Evolutionary conservation across 1,140 invertebrate genomes (phyloP).

Genomic region (Bombus ignitus): DNA sequence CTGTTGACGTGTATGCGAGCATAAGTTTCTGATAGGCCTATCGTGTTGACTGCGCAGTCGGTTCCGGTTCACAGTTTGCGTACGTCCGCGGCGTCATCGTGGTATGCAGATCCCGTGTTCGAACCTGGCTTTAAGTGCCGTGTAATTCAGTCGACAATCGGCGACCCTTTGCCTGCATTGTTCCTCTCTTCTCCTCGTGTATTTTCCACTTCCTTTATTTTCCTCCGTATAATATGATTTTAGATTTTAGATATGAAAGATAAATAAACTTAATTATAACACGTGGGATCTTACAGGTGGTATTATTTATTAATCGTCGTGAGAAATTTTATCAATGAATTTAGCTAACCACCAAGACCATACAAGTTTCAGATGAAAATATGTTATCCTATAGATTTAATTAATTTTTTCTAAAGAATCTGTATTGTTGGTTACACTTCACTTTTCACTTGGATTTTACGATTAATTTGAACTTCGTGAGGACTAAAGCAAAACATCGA

Average conservation of each 20-base stretch:
- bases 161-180: constrained; percentile 42
- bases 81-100: constrained; percentile 41
- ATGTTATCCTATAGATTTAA: too few species aligned
- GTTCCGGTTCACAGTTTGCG: constrained; percentile 25
- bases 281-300: too few species aligned
- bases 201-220: neutral
- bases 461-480: neutral
- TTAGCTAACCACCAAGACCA: too few species aligned
- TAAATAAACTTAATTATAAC: too few species aligned
- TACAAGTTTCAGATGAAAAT: too few species aligned
- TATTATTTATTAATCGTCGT: too few species aligned
- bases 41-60: constrained; percentile 36
- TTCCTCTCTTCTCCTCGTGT: constrained; percentile 22
- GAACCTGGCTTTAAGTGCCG: constrained; percentile 65
- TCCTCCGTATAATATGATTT: too few species aligned
- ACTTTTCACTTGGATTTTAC: neutral
- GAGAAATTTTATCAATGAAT: too few species aligned
- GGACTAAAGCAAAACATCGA: too few species aligned
- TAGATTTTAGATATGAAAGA: too few species aligned
- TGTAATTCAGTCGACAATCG: constrained; percentile 66
- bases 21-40: constrained; percentile 42
- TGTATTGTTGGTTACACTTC: too few species aligned
- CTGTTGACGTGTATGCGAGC: constrained; percentile 20
- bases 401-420: too few species aligned
- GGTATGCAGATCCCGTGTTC: constrained; percentile 73